phyloP scores from a whole-genome alignment of 2,113 vertebrate species.

The Plecturocebus donacophilus region DNA sequence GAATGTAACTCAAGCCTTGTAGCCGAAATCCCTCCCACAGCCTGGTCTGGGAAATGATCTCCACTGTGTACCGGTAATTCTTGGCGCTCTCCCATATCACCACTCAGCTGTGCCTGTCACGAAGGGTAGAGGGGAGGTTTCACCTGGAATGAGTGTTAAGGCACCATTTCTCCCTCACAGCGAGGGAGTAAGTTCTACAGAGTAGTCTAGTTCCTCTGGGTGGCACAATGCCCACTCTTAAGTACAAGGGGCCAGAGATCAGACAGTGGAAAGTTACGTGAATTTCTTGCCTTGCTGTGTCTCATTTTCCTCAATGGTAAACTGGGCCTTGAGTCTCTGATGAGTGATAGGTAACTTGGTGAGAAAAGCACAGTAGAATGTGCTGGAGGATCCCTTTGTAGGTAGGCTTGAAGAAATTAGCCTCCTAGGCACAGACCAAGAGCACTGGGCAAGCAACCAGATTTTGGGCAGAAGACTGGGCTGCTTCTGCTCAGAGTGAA shows the following conservation, averaged over 20 bases:
- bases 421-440: background rate
- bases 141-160: background rate
- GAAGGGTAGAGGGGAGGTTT: background rate
- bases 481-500: background rate
- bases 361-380: background rate
- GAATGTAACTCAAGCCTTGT: constrained; percentile 1
- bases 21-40: constrained; percentile 2
- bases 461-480: background rate
- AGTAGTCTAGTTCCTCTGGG: background rate
- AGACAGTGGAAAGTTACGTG: background rate
- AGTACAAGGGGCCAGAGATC: background rate
- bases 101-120: background rate
- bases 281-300: background rate
- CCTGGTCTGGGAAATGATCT: constrained; percentile 24
- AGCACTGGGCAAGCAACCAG: background rate
- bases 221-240: background rate
- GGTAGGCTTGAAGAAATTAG: constrained; percentile 35
- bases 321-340: constrained; percentile 10
- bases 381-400: background rate
- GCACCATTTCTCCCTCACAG: background rate
- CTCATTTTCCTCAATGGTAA: constrained; percentile 23
- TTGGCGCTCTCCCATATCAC: background rate
- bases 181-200: background rate
- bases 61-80: background rate
- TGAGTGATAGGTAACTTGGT: background rate